These are phyloP conservation scores for Yponomeuta malinellus DNA, from an alignment of 2,888 invertebrate species.

Conservation along the genomic window DNA sequence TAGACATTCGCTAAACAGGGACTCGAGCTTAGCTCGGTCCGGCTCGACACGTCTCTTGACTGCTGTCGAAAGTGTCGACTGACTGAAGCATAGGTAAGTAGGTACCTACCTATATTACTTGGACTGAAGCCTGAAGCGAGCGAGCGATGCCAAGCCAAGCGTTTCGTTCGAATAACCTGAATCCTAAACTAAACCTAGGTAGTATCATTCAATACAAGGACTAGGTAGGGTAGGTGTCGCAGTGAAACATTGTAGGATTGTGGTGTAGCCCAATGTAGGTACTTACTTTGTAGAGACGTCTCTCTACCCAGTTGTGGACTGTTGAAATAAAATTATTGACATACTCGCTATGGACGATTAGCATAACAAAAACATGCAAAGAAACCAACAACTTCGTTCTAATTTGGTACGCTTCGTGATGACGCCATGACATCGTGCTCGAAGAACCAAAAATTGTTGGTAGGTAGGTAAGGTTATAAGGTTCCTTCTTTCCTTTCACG, in stretches of 20 bases:
- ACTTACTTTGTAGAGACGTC: no score
- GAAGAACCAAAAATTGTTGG: not conserved
- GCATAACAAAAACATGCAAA: not conserved
- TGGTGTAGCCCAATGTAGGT: no score
- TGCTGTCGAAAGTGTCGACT: not conserved
- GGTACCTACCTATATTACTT: no score
- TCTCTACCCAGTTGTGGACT: no score
- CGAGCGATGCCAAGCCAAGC: no score
- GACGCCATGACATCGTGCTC: not conserved
- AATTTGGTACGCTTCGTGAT: not conserved
- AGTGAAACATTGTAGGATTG: no score
- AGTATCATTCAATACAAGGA: no score
- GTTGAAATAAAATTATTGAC: not conserved
- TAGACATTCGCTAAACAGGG: slow-evolving; percentile 14
- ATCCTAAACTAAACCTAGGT: no score
- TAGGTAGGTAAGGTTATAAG: not conserved
- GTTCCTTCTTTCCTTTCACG: not conserved
- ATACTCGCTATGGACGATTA: not conserved
- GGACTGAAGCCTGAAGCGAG: no score
- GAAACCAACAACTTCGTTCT: not conserved
- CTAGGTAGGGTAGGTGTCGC: no score
- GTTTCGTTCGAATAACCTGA: no score
- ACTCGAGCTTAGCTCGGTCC: slow-evolving; percentile 10
- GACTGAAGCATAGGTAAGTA: not conserved
- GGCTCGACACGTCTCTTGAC: not conserved